Base-by-base conservation (phyloP, 2,888 invertebrate species). In the Pocota personata region DNA sequence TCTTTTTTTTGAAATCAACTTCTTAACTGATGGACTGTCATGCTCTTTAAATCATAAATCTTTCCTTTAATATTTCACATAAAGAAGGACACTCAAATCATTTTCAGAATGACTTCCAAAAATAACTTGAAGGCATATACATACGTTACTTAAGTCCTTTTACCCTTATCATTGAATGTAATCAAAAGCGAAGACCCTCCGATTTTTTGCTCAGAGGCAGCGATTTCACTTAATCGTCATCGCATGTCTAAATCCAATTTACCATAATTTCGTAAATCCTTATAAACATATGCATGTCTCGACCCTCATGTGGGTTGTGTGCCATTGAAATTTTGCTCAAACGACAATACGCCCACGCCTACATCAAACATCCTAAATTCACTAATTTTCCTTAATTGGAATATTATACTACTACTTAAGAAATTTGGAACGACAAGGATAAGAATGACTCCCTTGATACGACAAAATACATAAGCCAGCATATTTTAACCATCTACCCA, bases 321-420 rank as follows among this genome's bases (percentile, higher is more conserved):
- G 12, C 12, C 21, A 48, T 21, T 48, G 48, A 40, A 48, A 21
- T 21, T 48, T 48, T 19, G 19, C 14, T 37, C 7, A 35, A 19
- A 57, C 30, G 52, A 14, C 16, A 27, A 52, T 52, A 58, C 50
- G 32, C 48, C 48, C 7, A 16, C 21, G 40, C 35, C 57, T 64
- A 75, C 52, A 71, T 60, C 69, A 78, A 78, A 71, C 62, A 78
- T 60, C 77, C 62, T 62, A 66, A 76, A 60, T 66, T 72, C 71
- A 52, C 80, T 80, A 86, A 71, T 86, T 86, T 82, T 52, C 72
- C 79, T 72, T 79, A 79, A 79, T 79, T 72, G 72, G 79, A 72
- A 72, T 79, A 79, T 79, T 79, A 79, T 79, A 58, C 79, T 48
- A 32, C 57, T 24, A 43, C 66, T 82, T 75, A 72, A 60, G 52